Conservation (phyloP, 2,797 vertebrate species). For the Balearica regulorum region DNA sequence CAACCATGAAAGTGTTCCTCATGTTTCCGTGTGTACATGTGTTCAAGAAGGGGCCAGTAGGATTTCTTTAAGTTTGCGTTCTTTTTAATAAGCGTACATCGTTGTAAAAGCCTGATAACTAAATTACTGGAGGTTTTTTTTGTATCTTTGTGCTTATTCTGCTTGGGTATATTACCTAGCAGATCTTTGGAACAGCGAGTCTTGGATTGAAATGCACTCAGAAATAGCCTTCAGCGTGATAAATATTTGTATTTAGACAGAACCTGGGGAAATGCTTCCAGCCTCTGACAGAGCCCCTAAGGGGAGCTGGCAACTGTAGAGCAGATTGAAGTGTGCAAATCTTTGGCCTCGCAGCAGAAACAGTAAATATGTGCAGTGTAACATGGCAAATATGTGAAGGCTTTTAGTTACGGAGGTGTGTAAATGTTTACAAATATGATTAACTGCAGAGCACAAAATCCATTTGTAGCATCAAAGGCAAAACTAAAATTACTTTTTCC, state of each 20-base stretch:
- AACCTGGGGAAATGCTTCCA: background rate
- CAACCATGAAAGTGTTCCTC: background rate
- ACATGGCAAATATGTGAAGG: conserved; percentile 5
- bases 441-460: conserved; percentile 32
- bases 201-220: background rate
- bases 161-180: background rate
- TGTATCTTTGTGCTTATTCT: background rate
- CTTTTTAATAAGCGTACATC: background rate
- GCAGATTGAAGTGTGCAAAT: conserved; percentile 32
- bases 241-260: conserved; percentile 39
- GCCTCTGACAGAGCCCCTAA: background rate
- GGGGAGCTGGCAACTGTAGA: background rate
- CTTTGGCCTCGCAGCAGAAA: background rate
- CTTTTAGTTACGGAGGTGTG: conserved; percentile 15
- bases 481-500: conserved; percentile 52
- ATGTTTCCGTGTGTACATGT: accelerated
- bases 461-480: background rate
- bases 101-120: background rate
- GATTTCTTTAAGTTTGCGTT: background rate
- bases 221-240: background rate
- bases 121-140: background rate
- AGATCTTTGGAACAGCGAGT: background rate
- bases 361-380: conserved; percentile 3
- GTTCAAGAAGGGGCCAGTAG: background rate
- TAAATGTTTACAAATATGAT: conserved; percentile 58